Evolutionary conservation across 2,888 invertebrate genomes (phyloP), one percentile per base, ranked within the genome.

Genomic region (Copidosoma aretas): DNA sequence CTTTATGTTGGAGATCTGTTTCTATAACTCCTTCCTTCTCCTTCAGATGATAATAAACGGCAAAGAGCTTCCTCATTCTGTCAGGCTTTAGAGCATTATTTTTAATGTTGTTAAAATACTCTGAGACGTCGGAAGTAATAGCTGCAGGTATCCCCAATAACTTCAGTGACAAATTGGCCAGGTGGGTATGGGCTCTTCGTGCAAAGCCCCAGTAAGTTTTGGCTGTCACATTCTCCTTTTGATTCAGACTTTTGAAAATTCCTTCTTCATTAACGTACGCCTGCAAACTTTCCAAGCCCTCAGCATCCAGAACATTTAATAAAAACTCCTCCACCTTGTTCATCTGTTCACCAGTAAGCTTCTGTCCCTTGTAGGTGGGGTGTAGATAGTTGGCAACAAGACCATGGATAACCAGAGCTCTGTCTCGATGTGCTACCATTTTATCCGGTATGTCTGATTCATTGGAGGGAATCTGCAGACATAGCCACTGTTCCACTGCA

Each of bases 191-290:
- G 22, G 67, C 64, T 63, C 71, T 69, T 3, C 67, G 57, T 39
- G 71, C 69, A 59, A 71, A 64, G 39, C 67, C 69, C 71, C 71
- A 71, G 24, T 71, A 71, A 8, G 69, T 71, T 57, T 67, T 67
- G 1, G 69, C 19, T 8, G 69, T 57, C 17, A 71, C 24, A 19
- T 69, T 69, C n/a, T 57, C 69, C 32, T 71, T 71, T 32, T 69
- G 64, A 70, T 71, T 71, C 32, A 71, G 53, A 39, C 57, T 39
- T 59, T 62, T 71, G 32, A 71, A 71, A n/a, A 71, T 71, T 25
- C 71, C 52, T 15, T 69, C 69, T n/a, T 64, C 64, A 62, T 69
- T 69, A 4, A 69, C 64, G 54, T 69, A 71, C 2, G 61, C 51
- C 10, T 69, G 69, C 19, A 71, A 65, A 58, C 71, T 71, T 24